Conservation (phyloP, 2,888 invertebrate species). For the Limenitis camilla region DNA sequence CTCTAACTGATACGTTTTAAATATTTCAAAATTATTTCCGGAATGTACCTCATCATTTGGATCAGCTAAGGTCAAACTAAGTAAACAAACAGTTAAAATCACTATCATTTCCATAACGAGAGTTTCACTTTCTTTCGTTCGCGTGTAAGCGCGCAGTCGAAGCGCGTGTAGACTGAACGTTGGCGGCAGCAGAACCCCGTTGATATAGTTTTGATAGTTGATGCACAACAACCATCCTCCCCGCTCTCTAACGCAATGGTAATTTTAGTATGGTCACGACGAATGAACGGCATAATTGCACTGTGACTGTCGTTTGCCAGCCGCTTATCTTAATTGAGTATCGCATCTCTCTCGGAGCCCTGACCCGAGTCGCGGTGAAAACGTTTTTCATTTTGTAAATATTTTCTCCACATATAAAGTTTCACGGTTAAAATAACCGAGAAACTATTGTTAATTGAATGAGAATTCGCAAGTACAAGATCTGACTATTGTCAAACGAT, state of each 20-base stretch:
- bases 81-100: conserved; percentile 45
- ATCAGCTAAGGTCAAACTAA: conserved; percentile 42
- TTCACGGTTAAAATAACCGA: conserved; percentile 27
- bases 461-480: too few species aligned
- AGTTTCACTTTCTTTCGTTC: conserved; percentile 62
- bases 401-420: conserved; percentile 58
- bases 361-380: conserved; percentile 66
- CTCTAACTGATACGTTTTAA: conserved; percentile 70
- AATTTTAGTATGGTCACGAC: conserved; percentile 68
- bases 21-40: conserved; percentile 44
- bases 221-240: conserved; percentile 63
- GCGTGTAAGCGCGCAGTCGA: conserved; percentile 52
- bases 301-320: conserved; percentile 61
- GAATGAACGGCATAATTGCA: conserved; percentile 68
- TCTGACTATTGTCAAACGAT: neutral
- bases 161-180: conserved; percentile 63
- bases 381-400: conserved; percentile 61
- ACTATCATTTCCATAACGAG: conserved; percentile 61
- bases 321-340: conserved; percentile 65
- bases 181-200: conserved; percentile 42
- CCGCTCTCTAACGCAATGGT: conserved; percentile 66
- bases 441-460: conserved; percentile 4
- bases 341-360: conserved; percentile 62
- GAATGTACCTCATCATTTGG: conserved; percentile 42
- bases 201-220: conserved; percentile 71